Conservation (phyloP, 1,140 invertebrate genomes). For the Watersipora subatra region DNA sequence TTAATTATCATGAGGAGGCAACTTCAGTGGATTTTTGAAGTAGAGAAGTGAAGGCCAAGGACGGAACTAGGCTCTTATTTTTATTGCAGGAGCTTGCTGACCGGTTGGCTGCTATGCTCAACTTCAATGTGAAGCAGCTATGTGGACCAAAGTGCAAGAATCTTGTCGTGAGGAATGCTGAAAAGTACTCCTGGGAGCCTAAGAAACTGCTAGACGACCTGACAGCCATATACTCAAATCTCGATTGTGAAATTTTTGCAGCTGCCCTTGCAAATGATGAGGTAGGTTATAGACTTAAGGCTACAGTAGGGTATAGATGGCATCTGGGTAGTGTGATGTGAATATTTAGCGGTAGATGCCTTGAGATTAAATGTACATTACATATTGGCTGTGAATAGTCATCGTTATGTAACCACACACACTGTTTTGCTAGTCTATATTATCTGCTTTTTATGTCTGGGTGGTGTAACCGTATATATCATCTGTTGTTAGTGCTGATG, state of each 20-base stretch:
- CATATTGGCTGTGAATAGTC: too few species aligned
- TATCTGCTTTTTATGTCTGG: too few species aligned
- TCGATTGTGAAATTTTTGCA: constrained; percentile 50
- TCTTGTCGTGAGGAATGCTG: constrained; percentile 84
- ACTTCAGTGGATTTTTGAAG: too few species aligned
- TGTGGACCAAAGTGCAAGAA: constrained; percentile 94
- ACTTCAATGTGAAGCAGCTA: constrained; percentile 91
- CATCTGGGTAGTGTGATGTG: too few species aligned
- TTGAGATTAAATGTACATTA: neutral
- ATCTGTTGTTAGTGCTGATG: too few species aligned
- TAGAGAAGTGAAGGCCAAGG: too few species aligned
- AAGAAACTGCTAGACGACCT: constrained; percentile 73
- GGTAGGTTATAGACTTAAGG: constrained; percentile 14
- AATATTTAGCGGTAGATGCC: too few species aligned
- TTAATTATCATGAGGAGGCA: too few species aligned
- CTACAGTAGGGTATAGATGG: neutral
- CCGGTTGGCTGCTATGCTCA: constrained; percentile 88
- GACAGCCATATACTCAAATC: constrained; percentile 89
- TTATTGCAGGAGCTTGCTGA: constrained; percentile 60
- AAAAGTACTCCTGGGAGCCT: constrained; percentile 94
- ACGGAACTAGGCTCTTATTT: too few species aligned
- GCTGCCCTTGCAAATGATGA: constrained; percentile 37
- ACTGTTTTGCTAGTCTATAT: too few species aligned
- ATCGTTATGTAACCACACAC: too few species aligned
- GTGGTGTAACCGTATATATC: too few species aligned